Base-by-base conservation (phyloP, 2,113 vertebrate species). In the Elephantulus edwardii region DNA sequence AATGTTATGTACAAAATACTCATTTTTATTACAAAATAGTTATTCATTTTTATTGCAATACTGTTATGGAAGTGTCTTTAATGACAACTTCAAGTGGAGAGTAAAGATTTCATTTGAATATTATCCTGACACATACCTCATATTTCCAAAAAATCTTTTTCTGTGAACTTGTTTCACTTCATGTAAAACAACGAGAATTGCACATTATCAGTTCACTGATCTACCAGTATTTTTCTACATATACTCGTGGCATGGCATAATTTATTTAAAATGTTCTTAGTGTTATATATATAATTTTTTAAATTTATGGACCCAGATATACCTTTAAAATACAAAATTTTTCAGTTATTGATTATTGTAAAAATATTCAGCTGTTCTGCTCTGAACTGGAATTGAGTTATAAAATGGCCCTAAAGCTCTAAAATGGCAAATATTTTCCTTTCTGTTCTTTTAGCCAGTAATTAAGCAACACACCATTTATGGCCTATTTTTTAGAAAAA, bases 401-500 rank as follows among this genome's bases (percentile, higher is more conserved):
- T 68, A 40, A 84, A 91, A n/a, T 64, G 11, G 24, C 42, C 1
- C 12, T 78, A 66, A 80, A 71, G 50, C 13, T 1, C 12, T 83
- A 42, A 68, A 10, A 14, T 68, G 28, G 62, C 24, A 62, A 22
- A n/a, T 42, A 74, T 46, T 64, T 83, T 58, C 2, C 7, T 83
- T 88, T 92, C 64, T 54, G 35, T 38, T 86, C 16, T 81, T 88
- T 88, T 86, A 28, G 2, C 48, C n/a, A 35, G 80, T 86, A 46
- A 86, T 82, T 71, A 92, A 88, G 66, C 30, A 60, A 26, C 26
- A 66, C 35, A 66, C 2, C 6, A 78, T 54, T 30, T 46, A 4
- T 0, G 13, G 1, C 9, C 13, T 72, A 56, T 66, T 66, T n/a
- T n/a, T n/a, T n/a, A 54, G 74, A 28, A 86, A 87, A 91, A 38